These are phyloP conservation scores for Monochamus saltuarius DNA, from an alignment of 1,140 invertebrate species.

Conservation along the genomic window DNA sequence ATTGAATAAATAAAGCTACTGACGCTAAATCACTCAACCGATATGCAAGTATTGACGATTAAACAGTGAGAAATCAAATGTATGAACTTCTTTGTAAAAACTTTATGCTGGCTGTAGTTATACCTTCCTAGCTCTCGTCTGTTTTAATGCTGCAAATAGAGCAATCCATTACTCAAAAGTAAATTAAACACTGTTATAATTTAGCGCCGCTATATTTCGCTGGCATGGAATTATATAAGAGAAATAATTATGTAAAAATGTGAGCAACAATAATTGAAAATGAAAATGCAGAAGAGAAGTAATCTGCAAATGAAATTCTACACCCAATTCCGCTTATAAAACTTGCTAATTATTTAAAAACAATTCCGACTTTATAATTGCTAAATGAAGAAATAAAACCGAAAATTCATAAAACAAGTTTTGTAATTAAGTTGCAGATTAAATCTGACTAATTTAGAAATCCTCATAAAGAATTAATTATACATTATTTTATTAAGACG, in stretches of 20 bases:
- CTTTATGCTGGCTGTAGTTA: no score
- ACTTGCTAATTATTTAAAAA: slow-evolving; percentile 42
- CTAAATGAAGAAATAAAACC: slow-evolving; percentile 40
- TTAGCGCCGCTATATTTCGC: slow-evolving; percentile 4
- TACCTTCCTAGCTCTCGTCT: no score
- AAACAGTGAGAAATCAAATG: no score
- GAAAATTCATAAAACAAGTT: slow-evolving; percentile 42
- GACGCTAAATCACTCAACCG: no score
- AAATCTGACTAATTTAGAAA: slow-evolving; percentile 44
- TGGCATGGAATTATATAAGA: slow-evolving; percentile 4
- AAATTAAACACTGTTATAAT: no score
- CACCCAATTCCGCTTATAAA: slow-evolving; percentile 29
- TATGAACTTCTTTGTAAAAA: no score
- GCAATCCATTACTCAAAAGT: no score
- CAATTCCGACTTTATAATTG: slow-evolving; percentile 43
- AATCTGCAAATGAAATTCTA: slow-evolving; percentile 34
- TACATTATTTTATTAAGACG: slow-evolving; percentile 29
- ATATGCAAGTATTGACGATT: no score
- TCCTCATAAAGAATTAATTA: slow-evolving; percentile 42
- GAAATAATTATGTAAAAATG: slow-evolving; percentile 24
- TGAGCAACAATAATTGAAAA: slow-evolving; percentile 20
- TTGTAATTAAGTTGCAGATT: slow-evolving; percentile 42
- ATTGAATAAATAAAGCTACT: no score
- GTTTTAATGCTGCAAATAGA: no score
- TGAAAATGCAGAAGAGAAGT: slow-evolving; percentile 26